These are phyloP conservation scores for Lamproptera curius DNA, from an alignment of 2,888 invertebrate genomes.

Conservation along the genomic window DNA sequence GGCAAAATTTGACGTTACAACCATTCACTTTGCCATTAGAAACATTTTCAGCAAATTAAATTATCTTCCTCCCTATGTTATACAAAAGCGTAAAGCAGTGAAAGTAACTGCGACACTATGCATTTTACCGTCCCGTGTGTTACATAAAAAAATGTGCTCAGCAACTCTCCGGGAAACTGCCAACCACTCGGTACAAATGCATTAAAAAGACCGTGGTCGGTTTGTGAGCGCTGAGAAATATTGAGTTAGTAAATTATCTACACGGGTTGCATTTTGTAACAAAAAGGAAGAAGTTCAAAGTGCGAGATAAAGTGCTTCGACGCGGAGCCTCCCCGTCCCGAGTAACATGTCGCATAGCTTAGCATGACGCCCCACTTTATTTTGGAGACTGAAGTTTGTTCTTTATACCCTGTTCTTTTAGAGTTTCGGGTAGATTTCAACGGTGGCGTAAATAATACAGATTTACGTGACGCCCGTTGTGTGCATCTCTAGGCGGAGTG, in stretches of 20 bases:
- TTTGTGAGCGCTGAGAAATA: slow-evolving; percentile 20
- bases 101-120: too few species aligned
- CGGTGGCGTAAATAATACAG: slow-evolving; percentile 20
- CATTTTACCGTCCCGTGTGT: too few species aligned
- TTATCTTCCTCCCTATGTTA: too few species aligned
- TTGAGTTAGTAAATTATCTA: slow-evolving; percentile 23
- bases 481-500: slow-evolving; percentile 9
- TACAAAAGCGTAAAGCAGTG: too few species aligned
- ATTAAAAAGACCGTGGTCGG: slow-evolving; percentile 14
- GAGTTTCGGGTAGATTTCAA: slow-evolving; percentile 19
- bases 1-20: too few species aligned
- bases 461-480: slow-evolving; percentile 14
- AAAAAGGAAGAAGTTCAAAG: slow-evolving; percentile 22
- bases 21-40: too few species aligned
- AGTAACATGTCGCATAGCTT: slow-evolving; percentile 23
- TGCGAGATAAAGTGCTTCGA: slow-evolving; percentile 23
- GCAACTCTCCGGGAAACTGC: too few species aligned
- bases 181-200: too few species aligned
- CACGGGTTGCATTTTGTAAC: slow-evolving; percentile 22
- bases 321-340: slow-evolving; percentile 20
- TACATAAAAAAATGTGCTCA: too few species aligned
- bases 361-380: slow-evolving; percentile 22
- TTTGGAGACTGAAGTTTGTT: slow-evolving; percentile 21
- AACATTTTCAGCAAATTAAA: too few species aligned
- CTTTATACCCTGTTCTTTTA: slow-evolving; percentile 21